Conservation (phyloP, 2,797 vertebrate genomes). For the Enteromius fasciolatus region DNA sequence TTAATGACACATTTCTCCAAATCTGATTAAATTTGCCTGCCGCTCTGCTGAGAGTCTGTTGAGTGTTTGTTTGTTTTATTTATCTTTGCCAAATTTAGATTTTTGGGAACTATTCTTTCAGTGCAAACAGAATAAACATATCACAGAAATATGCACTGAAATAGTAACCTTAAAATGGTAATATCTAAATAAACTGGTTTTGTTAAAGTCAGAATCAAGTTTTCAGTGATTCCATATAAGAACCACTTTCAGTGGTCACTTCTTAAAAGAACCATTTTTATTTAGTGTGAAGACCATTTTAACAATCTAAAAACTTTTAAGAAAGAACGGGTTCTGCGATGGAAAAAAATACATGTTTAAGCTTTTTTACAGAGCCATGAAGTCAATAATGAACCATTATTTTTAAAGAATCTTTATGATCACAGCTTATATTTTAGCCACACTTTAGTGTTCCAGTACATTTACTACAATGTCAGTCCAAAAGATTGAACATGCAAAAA, state of each 20-base stretch:
- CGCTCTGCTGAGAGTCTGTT: no score
- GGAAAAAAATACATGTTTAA: neutral
- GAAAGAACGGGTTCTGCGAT: neutral
- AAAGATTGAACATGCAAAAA: no score
- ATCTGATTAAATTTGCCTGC: neutral
- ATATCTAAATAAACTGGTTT: no score
- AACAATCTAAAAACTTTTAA: no score
- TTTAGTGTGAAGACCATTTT: no score
- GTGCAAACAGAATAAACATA: neutral
- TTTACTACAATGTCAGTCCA: neutral
- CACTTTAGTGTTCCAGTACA: no score
- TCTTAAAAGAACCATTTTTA: no score
- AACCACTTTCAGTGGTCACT: neutral
- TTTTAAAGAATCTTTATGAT: neutral
- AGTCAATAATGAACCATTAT: neutral
- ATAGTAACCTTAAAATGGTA: neutral
- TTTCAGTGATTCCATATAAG: neutral
- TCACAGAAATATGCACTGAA: neutral
- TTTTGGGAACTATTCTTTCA: neutral
- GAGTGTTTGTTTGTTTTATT: no score
- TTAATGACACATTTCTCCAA: neutral
- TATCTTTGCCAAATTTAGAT: no score
- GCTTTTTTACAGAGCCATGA: neutral
- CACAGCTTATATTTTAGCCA: neutral
- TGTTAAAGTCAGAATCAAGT: no score